A percentile compares a stretch with the other conserved stretches of the same genome.
Conservation (phyloP, 2,888 invertebrate genomes). For the Tryphoninae sp. region DNA sequence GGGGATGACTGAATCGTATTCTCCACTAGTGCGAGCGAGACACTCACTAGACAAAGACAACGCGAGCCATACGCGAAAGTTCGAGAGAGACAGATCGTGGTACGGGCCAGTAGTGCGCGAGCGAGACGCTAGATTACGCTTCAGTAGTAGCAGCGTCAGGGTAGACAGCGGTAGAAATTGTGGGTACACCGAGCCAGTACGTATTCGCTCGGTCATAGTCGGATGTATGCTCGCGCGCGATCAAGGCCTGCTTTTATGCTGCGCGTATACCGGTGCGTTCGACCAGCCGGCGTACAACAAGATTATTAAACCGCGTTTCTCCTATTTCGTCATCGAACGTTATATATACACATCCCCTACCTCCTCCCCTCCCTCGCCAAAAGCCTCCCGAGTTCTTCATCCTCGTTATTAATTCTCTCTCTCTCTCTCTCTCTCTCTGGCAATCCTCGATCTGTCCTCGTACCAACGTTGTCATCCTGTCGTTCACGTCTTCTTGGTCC, state of each 20-base stretch:
- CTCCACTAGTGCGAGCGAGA: background rate
- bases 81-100: background rate
- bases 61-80: background rate
- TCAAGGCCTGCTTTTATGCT: slow-evolving; percentile 44
- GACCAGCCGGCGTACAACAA: slow-evolving; percentile 62
- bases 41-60: background rate
- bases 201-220: slow-evolving; percentile 63
- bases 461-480: background rate
- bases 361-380: too few relatives aligned
- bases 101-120: background rate
- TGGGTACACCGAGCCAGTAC: slow-evolving; percentile 52
- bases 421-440: background rate
- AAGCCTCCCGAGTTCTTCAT: background rate
- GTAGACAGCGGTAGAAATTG: slow-evolving; percentile 31
- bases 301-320: slow-evolving; percentile 41
- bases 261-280: slow-evolving; percentile 58
- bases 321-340: background rate
- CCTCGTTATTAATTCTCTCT: slow-evolving; percentile 20
- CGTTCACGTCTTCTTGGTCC: too few relatives aligned
- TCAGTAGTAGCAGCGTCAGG: slow-evolving; percentile 20
- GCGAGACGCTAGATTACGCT: background rate
- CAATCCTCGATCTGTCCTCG: background rate
- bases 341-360: too few relatives aligned
- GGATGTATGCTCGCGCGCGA: slow-evolving; percentile 65
- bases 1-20: background rate